phyloP scores from a whole-genome alignment of 2,888 invertebrate genomes.

The Drosophila meridionalis region DNA sequence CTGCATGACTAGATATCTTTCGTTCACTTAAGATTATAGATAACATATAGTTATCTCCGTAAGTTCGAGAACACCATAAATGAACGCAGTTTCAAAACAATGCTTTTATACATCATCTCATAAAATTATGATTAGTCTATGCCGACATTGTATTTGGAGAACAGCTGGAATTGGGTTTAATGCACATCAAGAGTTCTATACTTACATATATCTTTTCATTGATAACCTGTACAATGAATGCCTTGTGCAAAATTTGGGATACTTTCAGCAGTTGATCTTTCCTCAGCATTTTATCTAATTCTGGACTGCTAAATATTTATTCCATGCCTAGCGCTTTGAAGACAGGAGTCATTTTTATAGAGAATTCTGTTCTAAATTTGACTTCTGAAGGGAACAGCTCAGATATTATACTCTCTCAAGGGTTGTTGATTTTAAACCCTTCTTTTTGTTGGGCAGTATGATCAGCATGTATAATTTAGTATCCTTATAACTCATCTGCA shows the following conservation, averaged over 20 bases:
- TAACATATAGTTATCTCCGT: not conserved
- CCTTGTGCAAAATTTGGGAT: slow-evolving; percentile 91
- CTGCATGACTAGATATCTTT: not conserved
- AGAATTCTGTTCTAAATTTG: slow-evolving; percentile 87
- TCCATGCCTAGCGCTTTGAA: slow-evolving; percentile 88
- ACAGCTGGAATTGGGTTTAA: too few relatives aligned
- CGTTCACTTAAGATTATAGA: slow-evolving; percentile 6
- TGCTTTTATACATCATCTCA: too few relatives aligned
- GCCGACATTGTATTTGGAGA: too few relatives aligned
- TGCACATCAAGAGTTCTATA: too few relatives aligned
- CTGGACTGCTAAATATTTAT: slow-evolving; percentile 87
- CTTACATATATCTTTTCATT: too few relatives aligned
- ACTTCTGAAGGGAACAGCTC: too few relatives aligned
- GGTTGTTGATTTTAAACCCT: slow-evolving; percentile 87
- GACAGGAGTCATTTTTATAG: slow-evolving; percentile 37
- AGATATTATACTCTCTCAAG: slow-evolving; percentile 86
- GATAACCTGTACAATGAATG: slow-evolving; percentile 91
- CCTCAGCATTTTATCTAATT: not conserved
- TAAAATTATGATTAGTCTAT: too few relatives aligned
- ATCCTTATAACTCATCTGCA: slow-evolving; percentile 90
- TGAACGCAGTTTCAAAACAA: too few relatives aligned
- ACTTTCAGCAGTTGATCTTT: not conserved
- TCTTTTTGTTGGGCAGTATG: slow-evolving; percentile 88
- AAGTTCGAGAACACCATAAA: not conserved
- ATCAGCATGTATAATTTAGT: slow-evolving; percentile 90